phyloP scores from a whole-genome alignment of 2,113 vertebrate genomes.

The Mustelus asterias region DNA sequence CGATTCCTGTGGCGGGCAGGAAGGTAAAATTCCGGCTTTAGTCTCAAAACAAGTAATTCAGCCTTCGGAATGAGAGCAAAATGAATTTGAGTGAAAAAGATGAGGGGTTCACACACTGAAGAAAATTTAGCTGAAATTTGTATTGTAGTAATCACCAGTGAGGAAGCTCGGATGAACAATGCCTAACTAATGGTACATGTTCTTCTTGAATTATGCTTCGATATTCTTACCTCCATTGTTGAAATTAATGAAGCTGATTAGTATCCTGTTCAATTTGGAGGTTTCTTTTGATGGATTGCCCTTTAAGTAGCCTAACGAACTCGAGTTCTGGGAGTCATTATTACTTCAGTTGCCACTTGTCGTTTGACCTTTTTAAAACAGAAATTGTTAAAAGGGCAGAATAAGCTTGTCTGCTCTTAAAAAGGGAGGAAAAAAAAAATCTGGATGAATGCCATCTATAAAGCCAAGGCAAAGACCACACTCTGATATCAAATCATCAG shows the following conservation, averaged over 20 bases:
- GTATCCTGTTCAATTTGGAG: slow-evolving; percentile 3
- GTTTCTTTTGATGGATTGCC: background rate
- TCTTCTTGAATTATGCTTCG: background rate
- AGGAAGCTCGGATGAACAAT: background rate
- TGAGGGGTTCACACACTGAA: background rate
- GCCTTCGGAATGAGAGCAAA: background rate
- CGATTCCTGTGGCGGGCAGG: too few species aligned
- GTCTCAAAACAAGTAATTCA: too few species aligned
- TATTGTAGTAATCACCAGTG: background rate
- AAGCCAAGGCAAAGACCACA: background rate
- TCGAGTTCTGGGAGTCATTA: background rate
- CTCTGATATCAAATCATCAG: background rate
- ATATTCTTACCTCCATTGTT: background rate
- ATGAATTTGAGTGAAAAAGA: background rate
- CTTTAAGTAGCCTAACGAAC: background rate
- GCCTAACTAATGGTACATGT: background rate
- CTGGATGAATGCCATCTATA: background rate
- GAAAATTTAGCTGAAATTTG: background rate
- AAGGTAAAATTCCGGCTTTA: too few species aligned
- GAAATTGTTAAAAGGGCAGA: background rate
- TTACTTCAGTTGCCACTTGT: slow-evolving; percentile 13
- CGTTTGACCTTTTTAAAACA: background rate
- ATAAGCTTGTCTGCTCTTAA: background rate
- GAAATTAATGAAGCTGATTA: slow-evolving; percentile 27
- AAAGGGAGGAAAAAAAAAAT: background rate